Evolutionary conservation across 2,113 vertebrate genomes (phyloP).

Genomic region (Connochaetes taurinus): DNA sequence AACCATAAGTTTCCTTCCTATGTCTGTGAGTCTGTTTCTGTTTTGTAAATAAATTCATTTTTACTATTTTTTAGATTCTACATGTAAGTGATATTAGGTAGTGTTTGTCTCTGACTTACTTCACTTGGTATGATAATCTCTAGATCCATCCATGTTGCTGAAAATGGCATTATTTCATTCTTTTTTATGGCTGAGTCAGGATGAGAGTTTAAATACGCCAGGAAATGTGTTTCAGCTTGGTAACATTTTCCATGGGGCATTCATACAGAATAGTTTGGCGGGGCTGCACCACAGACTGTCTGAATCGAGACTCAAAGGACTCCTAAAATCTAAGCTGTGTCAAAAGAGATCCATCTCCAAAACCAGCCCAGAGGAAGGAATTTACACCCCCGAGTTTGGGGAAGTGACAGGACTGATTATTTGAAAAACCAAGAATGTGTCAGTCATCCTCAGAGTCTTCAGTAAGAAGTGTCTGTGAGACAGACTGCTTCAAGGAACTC

Average conservation of each 20-base stretch:
- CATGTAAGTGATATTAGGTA: neutral
- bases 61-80: neutral
- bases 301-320: neutral
- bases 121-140: neutral
- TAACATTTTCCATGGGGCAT: neutral
- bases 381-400: neutral
- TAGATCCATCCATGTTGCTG: neutral
- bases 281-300: neutral
- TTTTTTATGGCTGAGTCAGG: neutral
- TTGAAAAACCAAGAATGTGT: neutral
- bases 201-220: neutral
- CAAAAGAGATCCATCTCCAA: neutral
- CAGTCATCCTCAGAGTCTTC: neutral
- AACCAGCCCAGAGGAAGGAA: neutral
- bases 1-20: neutral
- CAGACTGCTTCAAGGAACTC: neutral
- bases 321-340: neutral
- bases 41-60: neutral
- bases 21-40: neutral
- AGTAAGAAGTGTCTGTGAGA: neutral
- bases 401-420: neutral
- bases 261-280: neutral
- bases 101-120: neutral
- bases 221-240: neutral
- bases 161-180: neutral